These are phyloP conservation scores for Hemibagrus guttatus DNA, from an alignment of 2,797 vertebrate genomes.

Conservation along the genomic window DNA sequence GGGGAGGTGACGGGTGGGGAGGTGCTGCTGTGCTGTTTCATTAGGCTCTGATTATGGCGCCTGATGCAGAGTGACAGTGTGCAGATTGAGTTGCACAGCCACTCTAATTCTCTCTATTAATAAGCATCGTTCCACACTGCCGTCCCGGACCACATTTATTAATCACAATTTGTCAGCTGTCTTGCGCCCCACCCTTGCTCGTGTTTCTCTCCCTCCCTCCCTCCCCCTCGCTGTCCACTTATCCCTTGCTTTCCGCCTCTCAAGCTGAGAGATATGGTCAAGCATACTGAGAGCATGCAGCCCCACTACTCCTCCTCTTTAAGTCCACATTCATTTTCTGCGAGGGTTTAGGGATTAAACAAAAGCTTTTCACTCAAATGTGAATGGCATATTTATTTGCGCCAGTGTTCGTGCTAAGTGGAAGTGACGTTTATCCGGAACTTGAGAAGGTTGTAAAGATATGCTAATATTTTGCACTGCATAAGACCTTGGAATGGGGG, in stretches of 20 bases:
- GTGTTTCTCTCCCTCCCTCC: constrained; percentile 54
- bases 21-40: constrained; percentile 71
- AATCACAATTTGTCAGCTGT: constrained; percentile 87
- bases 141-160: constrained; percentile 81
- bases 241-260: constrained; percentile 65
- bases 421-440: constrained; percentile 12
- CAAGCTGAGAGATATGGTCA: constrained; percentile 73
- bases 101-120: constrained; percentile 85
- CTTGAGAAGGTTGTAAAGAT: neutral
- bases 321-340: constrained; percentile 66
- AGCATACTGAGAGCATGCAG: constrained; percentile 73
- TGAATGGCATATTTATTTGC: constrained; percentile 44
- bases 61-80: constrained; percentile 84
- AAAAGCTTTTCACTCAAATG: constrained; percentile 64
- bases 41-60: constrained; percentile 81
- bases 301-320: constrained; percentile 57
- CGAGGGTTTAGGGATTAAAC: constrained; percentile 62
- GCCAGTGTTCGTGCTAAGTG: constrained; percentile 30
- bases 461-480: constrained; percentile 18
- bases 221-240: constrained; percentile 65
- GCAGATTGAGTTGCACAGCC: constrained; percentile 83
- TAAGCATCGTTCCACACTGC: constrained; percentile 78
- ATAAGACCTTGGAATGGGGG: neutral
- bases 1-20: constrained; percentile 6
- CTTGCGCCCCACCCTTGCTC: constrained; percentile 70